Evolutionary conservation across 2,113 vertebrate genomes (phyloP).

Genomic region (Rana temporaria): DNA sequence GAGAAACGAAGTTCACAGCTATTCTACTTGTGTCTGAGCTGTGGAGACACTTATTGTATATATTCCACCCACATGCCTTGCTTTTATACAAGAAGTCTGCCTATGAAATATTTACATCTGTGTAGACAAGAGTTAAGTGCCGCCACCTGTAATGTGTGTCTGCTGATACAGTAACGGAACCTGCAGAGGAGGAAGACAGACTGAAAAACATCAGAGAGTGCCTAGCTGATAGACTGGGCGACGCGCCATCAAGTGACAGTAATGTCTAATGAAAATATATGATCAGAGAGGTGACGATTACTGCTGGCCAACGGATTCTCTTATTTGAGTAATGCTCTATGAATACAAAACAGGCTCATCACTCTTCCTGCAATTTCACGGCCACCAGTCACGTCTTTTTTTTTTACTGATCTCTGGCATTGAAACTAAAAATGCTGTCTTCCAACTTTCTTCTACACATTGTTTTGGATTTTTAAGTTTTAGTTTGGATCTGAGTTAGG

Average conservation of each 20-base stretch:
- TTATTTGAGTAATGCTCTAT: slow-evolving; percentile 43
- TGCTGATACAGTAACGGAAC: neutral
- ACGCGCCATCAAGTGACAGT: slow-evolving; percentile 11
- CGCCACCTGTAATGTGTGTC: slow-evolving; percentile 24
- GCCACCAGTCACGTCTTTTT: neutral
- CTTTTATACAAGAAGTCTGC: neutral
- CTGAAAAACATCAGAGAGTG: neutral
- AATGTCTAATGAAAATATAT: slow-evolving; percentile 53
- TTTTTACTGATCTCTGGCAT: neutral
- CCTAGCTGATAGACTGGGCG: neutral
- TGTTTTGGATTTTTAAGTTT: too few species aligned
- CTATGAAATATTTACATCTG: slow-evolving; percentile 41
- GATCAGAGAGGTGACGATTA: slow-evolving; percentile 48
- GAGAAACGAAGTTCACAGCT: neutral
- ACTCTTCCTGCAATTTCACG: slow-evolving; percentile 10
- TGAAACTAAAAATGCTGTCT: neutral
- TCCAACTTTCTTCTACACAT: too few species aligned
- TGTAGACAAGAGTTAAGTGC: slow-evolving; percentile 24
- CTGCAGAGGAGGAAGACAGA: neutral
- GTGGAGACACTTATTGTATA: neutral
- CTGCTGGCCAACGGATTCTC: slow-evolving; percentile 42
- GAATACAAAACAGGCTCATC: slow-evolving; percentile 50
- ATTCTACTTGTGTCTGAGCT: neutral
- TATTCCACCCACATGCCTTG: slow-evolving; percentile 33
- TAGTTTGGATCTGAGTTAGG: too few species aligned